Percentiles rank a stretch among this genome's conserved stretches.
phyloP scores from a whole-genome alignment of 2,113 vertebrate species.

The Oreochromis niloticus region DNA sequence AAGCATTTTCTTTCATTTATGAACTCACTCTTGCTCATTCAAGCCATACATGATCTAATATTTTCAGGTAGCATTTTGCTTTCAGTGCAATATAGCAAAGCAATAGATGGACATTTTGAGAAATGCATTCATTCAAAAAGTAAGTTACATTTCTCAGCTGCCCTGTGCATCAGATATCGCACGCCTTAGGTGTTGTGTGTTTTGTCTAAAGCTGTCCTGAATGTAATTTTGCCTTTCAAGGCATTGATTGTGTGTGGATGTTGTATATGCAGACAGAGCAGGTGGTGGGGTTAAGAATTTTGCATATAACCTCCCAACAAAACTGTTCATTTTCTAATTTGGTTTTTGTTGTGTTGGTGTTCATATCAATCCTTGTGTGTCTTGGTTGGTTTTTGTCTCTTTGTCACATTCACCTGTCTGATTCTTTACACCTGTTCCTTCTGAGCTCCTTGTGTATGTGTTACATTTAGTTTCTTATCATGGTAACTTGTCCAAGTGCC shows the following conservation, averaged over 20 bases:
- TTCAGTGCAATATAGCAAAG: background rate
- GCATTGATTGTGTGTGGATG: background rate
- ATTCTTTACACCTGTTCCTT: background rate
- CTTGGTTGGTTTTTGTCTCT: background rate
- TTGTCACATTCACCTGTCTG: background rate
- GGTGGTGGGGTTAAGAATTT: accelerated
- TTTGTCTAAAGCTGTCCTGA: background rate
- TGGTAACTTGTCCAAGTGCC: background rate
- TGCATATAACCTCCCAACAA: background rate
- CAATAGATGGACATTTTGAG: background rate
- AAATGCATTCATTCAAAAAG: background rate
- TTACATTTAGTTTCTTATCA: background rate
- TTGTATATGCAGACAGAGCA: background rate
- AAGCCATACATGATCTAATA: background rate
- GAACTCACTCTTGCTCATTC: background rate
- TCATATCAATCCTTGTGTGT: background rate
- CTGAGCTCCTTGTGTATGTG: background rate
- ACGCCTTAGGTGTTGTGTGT: background rate
- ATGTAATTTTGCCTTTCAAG: background rate
- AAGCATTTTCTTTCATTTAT: background rate
- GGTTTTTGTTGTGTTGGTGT: background rate
- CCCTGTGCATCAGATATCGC: background rate
- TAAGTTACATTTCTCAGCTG: background rate
- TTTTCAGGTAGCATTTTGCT: background rate
- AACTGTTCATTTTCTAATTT: background rate